Evolutionary conservation across 2,797 vertebrate species (phyloP).

Genomic region (Karalla daura): DNA sequence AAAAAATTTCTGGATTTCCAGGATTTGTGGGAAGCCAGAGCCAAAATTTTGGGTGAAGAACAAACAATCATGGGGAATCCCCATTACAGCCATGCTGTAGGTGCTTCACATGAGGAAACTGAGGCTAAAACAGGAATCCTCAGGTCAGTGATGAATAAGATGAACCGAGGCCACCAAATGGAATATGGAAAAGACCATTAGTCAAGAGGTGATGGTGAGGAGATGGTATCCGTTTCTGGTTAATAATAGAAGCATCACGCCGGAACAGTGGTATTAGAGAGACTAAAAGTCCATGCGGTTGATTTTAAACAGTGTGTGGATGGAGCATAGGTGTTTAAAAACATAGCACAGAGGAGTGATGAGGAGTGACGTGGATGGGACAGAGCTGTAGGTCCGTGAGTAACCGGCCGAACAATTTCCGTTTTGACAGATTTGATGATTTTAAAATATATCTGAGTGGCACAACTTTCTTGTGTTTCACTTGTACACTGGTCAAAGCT

Average conservation of each 20-base stretch:
- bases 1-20: no score
- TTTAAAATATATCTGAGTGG: background rate
- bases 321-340: background rate
- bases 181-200: slow-evolving; percentile 40
- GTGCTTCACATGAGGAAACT: background rate
- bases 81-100: background rate
- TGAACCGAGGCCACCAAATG: slow-evolving; percentile 27
- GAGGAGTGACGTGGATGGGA: background rate
- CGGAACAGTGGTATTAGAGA: slow-evolving; percentile 42
- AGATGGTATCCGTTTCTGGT: slow-evolving; percentile 41
- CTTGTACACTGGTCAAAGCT: background rate
- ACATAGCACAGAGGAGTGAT: slow-evolving; percentile 9
- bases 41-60: slow-evolving; percentile 1
- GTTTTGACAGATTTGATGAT: background rate
- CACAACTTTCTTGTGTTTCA: slow-evolving; percentile 4
- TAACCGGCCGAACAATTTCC: background rate
- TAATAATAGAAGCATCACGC: slow-evolving; percentile 50
- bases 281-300: slow-evolving; percentile 18
- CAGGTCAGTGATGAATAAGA: slow-evolving; percentile 27
- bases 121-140: slow-evolving; percentile 16
- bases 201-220: slow-evolving; percentile 20
- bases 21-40: no score
- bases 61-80: background rate
- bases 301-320: slow-evolving; percentile 32
- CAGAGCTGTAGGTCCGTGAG: background rate